Percentiles rank a stretch among this genome's conserved stretches.
Evolutionary conservation across 2,113 vertebrate species (phyloP).

Genomic region (Gorilla gorilla): DNA sequence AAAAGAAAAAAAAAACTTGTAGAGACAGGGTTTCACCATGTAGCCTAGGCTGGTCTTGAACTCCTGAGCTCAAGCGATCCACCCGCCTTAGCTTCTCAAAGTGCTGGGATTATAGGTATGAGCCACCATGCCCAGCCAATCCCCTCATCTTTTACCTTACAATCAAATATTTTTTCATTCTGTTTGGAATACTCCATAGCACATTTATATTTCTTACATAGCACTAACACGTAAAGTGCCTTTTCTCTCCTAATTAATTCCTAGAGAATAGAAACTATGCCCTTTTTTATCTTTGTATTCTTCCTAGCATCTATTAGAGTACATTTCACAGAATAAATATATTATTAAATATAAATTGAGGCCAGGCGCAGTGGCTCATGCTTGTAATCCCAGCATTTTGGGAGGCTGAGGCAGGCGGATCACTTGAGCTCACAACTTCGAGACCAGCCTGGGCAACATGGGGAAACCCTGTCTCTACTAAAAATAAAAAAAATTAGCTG

Average conservation of each 20-base stretch:
- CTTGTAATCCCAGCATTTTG: too few species aligned
- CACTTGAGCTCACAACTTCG: too few species aligned
- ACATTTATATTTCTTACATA: neutral
- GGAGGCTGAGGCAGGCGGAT: too few species aligned
- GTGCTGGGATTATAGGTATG: too few species aligned
- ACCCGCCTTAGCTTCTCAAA: too few species aligned
- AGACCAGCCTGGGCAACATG: too few species aligned
- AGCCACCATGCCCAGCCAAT: neutral
- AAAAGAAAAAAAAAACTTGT: too few species aligned
- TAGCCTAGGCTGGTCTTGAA: too few species aligned
- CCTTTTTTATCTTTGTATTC: neutral
- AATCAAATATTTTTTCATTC: neutral
- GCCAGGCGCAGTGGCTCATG: accelerated
- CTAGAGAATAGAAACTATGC: neutral
- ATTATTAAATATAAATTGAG: neutral
- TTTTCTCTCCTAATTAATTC: slow-evolving; percentile 14
- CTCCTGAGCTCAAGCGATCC: too few species aligned
- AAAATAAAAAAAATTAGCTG: too few species aligned
- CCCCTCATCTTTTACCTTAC: neutral
- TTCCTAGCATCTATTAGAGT: neutral
- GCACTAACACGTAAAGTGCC: neutral
- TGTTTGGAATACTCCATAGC: neutral
- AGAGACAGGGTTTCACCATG: too few species aligned
- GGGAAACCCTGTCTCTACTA: too few species aligned
- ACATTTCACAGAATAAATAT: neutral